Conservation (phyloP, 2,888 invertebrate species). For the Lamellibrachia columna region DNA sequence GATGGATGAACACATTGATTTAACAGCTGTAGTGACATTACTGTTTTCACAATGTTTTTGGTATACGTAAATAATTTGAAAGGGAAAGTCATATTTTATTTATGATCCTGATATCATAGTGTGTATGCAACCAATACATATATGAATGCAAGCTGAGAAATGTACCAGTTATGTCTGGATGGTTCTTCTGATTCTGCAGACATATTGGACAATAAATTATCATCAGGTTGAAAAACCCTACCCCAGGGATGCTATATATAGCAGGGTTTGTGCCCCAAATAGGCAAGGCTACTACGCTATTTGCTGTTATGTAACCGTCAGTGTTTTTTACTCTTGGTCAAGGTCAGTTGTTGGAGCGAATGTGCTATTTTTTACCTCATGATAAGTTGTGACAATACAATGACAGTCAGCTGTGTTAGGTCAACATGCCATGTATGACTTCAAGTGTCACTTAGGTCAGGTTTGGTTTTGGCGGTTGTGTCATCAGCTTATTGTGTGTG, state of each 20-base stretch:
- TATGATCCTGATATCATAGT: not conserved
- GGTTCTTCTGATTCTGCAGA: not conserved
- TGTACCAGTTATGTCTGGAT: not conserved
- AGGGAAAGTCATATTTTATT: not conserved
- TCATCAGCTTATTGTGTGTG: too few relatives aligned
- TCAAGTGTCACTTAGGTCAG: too few relatives aligned
- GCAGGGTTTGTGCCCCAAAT: not conserved
- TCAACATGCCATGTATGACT: too few relatives aligned
- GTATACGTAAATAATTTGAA: not conserved
- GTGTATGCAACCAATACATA: not conserved
- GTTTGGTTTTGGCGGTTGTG: too few relatives aligned
- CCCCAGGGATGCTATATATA: not conserved
- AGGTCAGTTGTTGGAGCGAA: not conserved
- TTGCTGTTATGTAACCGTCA: not conserved
- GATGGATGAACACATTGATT: not conserved
- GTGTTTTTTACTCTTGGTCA: not conserved
- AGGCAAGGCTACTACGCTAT: not conserved
- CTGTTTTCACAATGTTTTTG: not conserved
- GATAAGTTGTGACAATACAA: too few relatives aligned
- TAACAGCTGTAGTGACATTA: not conserved
- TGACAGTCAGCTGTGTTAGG: too few relatives aligned
- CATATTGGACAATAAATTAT: not conserved
- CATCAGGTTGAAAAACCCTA: not conserved
- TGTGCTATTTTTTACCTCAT: too few relatives aligned
- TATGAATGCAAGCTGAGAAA: not conserved